Conservation (phyloP, 2,888 invertebrate species). For the Stegophylla sp. region DNA sequence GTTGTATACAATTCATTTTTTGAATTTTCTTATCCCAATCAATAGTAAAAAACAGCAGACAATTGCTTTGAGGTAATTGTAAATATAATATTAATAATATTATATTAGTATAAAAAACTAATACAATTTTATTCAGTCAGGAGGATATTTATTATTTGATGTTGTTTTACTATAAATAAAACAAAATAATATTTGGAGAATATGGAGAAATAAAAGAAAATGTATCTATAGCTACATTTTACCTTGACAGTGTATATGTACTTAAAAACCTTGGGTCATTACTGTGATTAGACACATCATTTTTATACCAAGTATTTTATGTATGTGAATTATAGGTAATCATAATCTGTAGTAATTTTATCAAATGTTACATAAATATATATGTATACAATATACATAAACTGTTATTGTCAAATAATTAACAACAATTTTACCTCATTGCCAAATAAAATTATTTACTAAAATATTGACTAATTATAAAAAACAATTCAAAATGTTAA, state of each 20-base stretch:
- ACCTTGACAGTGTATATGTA: slow-evolving; percentile 33
- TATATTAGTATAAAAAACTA: neutral
- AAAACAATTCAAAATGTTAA: neutral
- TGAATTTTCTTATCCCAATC: slow-evolving; percentile 2
- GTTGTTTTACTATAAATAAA: slow-evolving; percentile 14
- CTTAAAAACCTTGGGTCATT: slow-evolving; percentile 26
- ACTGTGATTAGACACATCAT: slow-evolving; percentile 37
- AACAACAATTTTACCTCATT: neutral
- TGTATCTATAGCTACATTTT: slow-evolving; percentile 29
- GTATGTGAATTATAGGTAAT: too few relatives aligned
- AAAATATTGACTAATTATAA: neutral
- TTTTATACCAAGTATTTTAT: neutral
- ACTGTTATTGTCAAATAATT: neutral
- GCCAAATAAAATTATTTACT: neutral
- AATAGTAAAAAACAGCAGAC: neutral
- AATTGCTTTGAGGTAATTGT: neutral
- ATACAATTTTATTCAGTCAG: neutral
- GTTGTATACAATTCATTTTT: slow-evolving; percentile 15
- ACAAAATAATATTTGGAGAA: slow-evolving; percentile 11
- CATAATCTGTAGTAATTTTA: neutral
- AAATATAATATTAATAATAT: neutral
- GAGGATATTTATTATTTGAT: neutral
- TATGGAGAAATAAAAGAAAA: slow-evolving; percentile 9
- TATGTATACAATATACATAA: neutral
- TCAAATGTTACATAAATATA: neutral